These are phyloP conservation scores for Parasteatoda lunata DNA, from an alignment of 2,888 invertebrate species.

Conservation along the genomic window DNA sequence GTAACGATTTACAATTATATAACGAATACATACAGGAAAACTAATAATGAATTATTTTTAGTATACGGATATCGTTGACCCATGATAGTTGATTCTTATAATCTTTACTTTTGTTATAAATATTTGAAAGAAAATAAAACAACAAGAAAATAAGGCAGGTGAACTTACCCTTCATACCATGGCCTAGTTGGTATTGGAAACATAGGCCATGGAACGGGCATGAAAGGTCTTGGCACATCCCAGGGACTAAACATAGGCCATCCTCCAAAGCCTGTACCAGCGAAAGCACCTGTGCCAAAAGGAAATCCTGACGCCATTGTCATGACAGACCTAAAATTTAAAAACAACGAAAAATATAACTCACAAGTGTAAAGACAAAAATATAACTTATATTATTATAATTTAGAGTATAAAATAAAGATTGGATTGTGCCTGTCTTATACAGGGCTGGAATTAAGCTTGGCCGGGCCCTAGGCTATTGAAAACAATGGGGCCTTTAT, in stretches of 20 bases:
- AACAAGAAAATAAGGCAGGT: no score
- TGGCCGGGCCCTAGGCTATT: no score
- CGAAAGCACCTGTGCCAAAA: not conserved
- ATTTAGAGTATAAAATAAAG: not conserved
- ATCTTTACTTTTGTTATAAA: no score
- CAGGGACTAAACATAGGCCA: not conserved
- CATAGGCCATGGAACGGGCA: slow-evolving; percentile 10
- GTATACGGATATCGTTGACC: no score
- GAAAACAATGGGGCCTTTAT: no score
- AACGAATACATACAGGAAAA: no score
- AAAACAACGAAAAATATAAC: not conserved
- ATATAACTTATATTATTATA: not conserved
- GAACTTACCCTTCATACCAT: slow-evolving; percentile 14
- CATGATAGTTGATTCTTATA: no score
- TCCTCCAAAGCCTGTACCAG: not conserved
- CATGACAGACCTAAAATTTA: not conserved
- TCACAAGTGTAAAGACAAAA: not conserved
- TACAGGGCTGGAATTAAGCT: not conserved
- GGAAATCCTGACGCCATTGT: not conserved
- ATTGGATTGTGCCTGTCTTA: not conserved
- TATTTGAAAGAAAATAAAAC: no score
- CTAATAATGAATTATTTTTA: no score
- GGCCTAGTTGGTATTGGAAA: not conserved
- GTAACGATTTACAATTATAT: no score
- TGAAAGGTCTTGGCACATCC: not conserved